Percentiles rank a stretch among this genome's conserved stretches.
Conservation (phyloP, 2,113 vertebrate species). For the Toxotes chatareus region DNA sequence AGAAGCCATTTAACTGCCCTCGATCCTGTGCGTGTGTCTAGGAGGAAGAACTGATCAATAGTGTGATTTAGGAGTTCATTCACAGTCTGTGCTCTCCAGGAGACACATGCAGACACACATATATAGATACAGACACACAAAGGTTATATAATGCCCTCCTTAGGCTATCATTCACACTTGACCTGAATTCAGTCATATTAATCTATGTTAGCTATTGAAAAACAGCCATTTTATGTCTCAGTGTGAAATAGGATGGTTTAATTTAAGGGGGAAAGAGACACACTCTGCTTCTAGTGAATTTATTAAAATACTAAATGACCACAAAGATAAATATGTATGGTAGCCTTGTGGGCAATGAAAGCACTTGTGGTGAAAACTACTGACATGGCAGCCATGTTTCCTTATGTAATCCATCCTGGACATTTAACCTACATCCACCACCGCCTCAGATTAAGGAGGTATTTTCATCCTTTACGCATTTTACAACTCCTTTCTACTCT, state of each 20-base stretch:
- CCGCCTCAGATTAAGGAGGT: conserved; percentile 1
- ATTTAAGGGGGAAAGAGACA: conserved; percentile 14
- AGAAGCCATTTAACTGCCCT: conserved; percentile 73
- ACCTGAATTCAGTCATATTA: conserved; percentile 56
- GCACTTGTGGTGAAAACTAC: conserved; percentile 3
- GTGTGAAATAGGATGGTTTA: conserved; percentile 34
- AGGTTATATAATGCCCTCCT: conserved; percentile 51
- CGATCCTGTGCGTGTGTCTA: conserved; percentile 63
- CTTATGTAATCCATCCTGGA: conserved; percentile 42
- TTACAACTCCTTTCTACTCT: conserved; percentile 5
- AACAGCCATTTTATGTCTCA: conserved; percentile 42
- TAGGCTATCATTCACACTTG: conserved; percentile 54
- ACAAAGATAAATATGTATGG: conserved; percentile 22
- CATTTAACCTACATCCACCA: conserved; percentile 16
- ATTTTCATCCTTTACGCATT: conserved; percentile 26
- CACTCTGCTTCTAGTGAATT: conserved; percentile 15
- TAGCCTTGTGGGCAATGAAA: not conserved
- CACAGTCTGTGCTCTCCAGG: conserved; percentile 55
- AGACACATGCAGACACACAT: conserved; percentile 36
- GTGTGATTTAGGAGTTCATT: conserved; percentile 80
- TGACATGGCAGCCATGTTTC: conserved; percentile 10
- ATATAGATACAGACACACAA: conserved; percentile 44
- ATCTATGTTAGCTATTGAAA: conserved; percentile 49
- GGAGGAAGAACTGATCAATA: conserved; percentile 76
- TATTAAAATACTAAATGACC: conserved; percentile 30